Percentiles rank a stretch among this genome's conserved stretches.
Evolutionary conservation across 92 coral and sea anemone species (phyloP).

Genomic region (Siderastrea siderea): DNA sequence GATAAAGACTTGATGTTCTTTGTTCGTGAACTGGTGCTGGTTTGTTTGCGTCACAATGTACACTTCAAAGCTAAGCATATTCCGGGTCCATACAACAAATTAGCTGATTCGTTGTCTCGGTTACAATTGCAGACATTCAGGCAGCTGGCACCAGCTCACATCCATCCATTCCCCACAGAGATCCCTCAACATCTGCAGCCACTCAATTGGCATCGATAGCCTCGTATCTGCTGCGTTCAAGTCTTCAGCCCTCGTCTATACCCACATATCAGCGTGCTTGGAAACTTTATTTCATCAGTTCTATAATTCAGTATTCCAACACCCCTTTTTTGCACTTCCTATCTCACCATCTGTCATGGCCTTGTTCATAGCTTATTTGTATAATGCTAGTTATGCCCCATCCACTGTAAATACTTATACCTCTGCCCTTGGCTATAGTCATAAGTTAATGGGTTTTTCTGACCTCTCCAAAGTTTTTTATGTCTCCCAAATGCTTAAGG

Average conservation of each 20-base stretch:
- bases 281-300: neutral
- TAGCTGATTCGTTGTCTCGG: neutral
- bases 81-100: neutral
- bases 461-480: too few relatives aligned
- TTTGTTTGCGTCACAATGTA: neutral
- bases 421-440: too few relatives aligned
- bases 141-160: neutral
- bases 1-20: neutral
- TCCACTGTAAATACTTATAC: neutral
- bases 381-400: conserved; percentile 53
- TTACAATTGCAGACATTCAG: too few relatives aligned
- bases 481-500: conserved; percentile 23
- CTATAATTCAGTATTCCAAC: neutral
- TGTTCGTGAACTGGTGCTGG: neutral
- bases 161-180: neutral
- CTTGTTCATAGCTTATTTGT: conserved; percentile 71
- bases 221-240: conserved; percentile 2
- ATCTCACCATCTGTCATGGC: conserved; percentile 63
- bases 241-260: too few relatives aligned
- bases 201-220: conserved; percentile 4
- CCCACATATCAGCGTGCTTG: too few relatives aligned
- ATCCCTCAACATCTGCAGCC: neutral
- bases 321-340: conserved; percentile 33
- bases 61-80: conserved; percentile 1
- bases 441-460: too few relatives aligned